phyloP scores from a whole-genome alignment of 2,888 invertebrate genomes.

The Drosophila bunnanda region DNA sequence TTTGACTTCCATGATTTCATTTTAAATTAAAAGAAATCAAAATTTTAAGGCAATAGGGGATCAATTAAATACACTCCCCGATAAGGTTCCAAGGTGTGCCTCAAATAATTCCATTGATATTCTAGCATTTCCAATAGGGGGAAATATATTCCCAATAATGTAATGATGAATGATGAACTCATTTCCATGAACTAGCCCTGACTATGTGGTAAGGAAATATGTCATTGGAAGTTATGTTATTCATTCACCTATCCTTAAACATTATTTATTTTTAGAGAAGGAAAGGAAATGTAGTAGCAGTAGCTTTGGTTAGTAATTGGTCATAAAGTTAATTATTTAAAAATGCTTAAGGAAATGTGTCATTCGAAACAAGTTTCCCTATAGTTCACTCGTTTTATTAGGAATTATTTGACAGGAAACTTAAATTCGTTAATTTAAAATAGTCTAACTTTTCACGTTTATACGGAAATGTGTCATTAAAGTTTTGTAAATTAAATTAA shows the following conservation, averaged over 20 bases:
- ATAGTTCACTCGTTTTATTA: background rate
- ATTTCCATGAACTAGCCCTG: background rate
- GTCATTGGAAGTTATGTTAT: background rate
- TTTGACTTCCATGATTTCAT: conserved; percentile 5
- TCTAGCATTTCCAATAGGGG: background rate
- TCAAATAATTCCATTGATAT: conserved; percentile 10
- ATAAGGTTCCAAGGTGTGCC: conserved; percentile 2
- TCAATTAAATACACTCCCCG: conserved; percentile 11
- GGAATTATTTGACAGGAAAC: background rate
- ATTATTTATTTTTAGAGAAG: too few relatives aligned
- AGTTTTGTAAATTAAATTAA: too few relatives aligned
- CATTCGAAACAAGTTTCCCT: background rate
- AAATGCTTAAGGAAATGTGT: background rate
- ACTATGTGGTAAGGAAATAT: background rate
- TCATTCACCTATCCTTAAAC: background rate
- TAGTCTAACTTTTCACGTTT: background rate
- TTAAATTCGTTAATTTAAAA: background rate
- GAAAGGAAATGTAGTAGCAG: too few relatives aligned
- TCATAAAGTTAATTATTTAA: background rate
- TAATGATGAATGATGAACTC: background rate
- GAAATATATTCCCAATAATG: background rate
- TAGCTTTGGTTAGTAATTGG: too few relatives aligned
- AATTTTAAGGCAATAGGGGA: conserved; percentile 9
- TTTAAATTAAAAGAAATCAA: conserved; percentile 5
- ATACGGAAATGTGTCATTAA: background rate